A percentile compares a stretch with the other conserved stretches of the same genome.
These are phyloP conservation scores for Pseudois nayaur DNA, from an alignment of 2,113 vertebrate species.

Conservation along the genomic window DNA sequence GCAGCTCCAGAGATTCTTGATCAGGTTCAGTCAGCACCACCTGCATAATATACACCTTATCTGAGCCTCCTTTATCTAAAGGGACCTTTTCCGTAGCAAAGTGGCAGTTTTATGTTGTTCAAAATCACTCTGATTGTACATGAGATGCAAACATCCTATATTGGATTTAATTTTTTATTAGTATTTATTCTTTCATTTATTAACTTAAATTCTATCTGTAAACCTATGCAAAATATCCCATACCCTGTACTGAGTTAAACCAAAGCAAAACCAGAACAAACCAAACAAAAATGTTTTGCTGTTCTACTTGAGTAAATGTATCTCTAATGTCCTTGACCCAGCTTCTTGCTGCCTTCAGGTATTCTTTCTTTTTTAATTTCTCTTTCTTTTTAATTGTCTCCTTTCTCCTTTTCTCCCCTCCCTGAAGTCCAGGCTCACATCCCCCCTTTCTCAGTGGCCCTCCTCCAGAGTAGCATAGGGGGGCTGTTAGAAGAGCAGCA, in stretches of 20 bases:
- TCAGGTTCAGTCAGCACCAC: background rate
- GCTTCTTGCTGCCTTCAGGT: background rate
- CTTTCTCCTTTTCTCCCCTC: background rate
- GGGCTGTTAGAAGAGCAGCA: background rate
- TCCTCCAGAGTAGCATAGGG: background rate
- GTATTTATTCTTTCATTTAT: background rate
- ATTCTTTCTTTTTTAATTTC: background rate
- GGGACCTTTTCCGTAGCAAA: background rate
- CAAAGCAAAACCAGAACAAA: background rate
- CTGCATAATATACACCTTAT: rapidly evolving
- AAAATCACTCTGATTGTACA: background rate
- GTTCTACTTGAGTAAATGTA: background rate
- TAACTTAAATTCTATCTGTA: background rate
- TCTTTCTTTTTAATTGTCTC: background rate
- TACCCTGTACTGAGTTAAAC: background rate
- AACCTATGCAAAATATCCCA: background rate
- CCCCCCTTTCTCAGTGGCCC: background rate
- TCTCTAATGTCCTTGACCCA: background rate
- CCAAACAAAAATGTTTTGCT: background rate
- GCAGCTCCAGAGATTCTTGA: background rate
- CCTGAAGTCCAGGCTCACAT: background rate
- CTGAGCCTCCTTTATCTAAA: background rate
- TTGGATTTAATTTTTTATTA: background rate
- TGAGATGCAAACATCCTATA: background rate
- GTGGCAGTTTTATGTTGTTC: background rate